Evolutionary conservation across 2,797 vertebrate genomes (phyloP).

Genomic region (Mallotus villosus): DNA sequence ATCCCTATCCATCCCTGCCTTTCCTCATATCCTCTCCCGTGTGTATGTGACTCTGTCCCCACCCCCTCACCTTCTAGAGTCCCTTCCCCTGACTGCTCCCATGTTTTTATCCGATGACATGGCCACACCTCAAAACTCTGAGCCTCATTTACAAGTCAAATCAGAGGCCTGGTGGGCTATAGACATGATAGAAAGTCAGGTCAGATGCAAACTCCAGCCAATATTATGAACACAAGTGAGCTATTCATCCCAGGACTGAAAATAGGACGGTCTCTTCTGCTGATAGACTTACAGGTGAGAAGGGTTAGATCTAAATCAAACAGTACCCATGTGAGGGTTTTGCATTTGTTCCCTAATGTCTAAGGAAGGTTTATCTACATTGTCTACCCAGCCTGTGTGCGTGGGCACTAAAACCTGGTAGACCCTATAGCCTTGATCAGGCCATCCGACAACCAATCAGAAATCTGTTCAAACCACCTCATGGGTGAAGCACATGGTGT

Average conservation of each 20-base stretch:
- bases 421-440: neutral
- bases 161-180: conserved; percentile 50
- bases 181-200: conserved; percentile 47
- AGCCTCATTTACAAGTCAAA: conserved; percentile 81
- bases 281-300: conserved; percentile 22
- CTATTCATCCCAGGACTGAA: conserved; percentile 33
- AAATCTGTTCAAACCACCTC: neutral
- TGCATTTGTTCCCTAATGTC: conserved; percentile 1
- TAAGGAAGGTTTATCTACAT: neutral
- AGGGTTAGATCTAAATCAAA: conserved; percentile 1
- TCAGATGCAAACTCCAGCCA: conserved; percentile 58
- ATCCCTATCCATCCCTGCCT: conserved; percentile 17
- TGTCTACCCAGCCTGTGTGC: neutral
- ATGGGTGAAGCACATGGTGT: neutral
- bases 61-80: conserved; percentile 32
- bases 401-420: neutral
- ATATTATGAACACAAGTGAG: conserved; percentile 45
- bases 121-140: conserved; percentile 23
- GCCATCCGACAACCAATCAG: neutral
- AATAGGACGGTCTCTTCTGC: conserved; percentile 11
- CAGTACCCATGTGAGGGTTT: neutral
- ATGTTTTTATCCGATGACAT: conserved; percentile 23
- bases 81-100: conserved; percentile 12
- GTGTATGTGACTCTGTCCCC: conserved; percentile 38
- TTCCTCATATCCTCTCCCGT: conserved; percentile 15